Evolutionary conservation across 92 coral and sea anemone species (phyloP).

Genomic region (Phenganax stokvisi): DNA sequence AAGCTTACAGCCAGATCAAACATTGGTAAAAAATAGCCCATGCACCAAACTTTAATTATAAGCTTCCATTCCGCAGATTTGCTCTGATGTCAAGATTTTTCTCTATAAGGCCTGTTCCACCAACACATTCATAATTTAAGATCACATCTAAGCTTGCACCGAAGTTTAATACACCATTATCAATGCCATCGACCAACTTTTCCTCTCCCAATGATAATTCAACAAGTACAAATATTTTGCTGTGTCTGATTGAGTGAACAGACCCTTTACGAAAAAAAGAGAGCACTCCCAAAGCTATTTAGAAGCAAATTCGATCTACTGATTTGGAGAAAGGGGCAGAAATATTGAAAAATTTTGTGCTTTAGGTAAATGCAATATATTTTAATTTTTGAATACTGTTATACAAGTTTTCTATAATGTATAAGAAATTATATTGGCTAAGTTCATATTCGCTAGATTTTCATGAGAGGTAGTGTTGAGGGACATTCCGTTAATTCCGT

Average conservation of each 20-base stretch:
- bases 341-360: constrained; percentile 10
- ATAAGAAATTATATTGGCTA: constrained; percentile 3
- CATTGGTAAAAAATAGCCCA: not conserved
- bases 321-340: constrained; percentile 29
- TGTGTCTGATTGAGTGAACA: not conserved
- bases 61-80: not conserved
- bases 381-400: not conserved
- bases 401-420: not conserved
- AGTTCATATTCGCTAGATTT: not conserved
- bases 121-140: not conserved
- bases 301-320: not conserved
- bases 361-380: not conserved
- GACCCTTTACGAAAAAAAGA: not conserved
- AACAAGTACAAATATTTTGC: no score
- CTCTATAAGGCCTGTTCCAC: not conserved
- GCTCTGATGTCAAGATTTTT: not conserved
- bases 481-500: not conserved
- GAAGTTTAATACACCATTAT: constrained; percentile 9
- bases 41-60: constrained; percentile 14
- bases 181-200: not conserved
- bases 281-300: constrained; percentile 3
- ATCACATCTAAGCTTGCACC: constrained; percentile 12
- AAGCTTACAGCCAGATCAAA: not conserved
- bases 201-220: not conserved
- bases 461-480: not conserved